These are phyloP conservation scores for Chaetoderma sp. DNA, from an alignment of 2,888 invertebrate species.

Conservation along the genomic window DNA sequence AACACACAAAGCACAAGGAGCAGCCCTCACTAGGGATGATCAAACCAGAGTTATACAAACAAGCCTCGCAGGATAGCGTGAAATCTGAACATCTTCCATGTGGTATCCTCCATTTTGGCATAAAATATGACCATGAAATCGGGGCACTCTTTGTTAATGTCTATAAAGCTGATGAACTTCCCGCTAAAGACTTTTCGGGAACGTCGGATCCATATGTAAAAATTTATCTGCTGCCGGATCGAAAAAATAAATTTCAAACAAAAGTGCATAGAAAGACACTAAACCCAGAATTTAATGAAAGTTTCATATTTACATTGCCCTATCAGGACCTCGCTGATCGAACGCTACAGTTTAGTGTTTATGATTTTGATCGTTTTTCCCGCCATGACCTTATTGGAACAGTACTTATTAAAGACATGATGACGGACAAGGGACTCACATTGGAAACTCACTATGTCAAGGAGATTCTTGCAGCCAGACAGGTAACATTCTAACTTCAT, in stretches of 20 bases:
- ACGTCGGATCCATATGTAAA: conserved; percentile 91
- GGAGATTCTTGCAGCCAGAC: conserved; percentile 80
- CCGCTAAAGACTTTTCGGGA: conserved; percentile 85
- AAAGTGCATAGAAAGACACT: conserved; percentile 83
- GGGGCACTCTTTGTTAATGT: conserved; percentile 86
- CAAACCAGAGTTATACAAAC: conserved; percentile 72
- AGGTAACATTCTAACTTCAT: conserved; percentile 44
- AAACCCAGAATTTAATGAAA: conserved; percentile 86
- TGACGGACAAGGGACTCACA: conserved; percentile 82
- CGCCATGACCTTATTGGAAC: conserved; percentile 89
- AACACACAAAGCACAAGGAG: conserved; percentile 70
- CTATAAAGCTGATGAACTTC: conserved; percentile 80
- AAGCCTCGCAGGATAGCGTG: conserved; percentile 56
- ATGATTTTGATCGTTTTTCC: conserved; percentile 90
- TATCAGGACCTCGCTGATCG: conserved; percentile 82
- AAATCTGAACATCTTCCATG: conserved; percentile 69
- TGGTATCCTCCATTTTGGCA: conserved; percentile 84
- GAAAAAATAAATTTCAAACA: conserved; percentile 88
- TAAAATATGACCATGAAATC: conserved; percentile 84
- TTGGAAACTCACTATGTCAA: conserved; percentile 87
- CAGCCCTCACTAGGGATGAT: conserved; percentile 61
- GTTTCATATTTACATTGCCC: conserved; percentile 84
- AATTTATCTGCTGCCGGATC: conserved; percentile 84
- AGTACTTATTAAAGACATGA: conserved; percentile 82
- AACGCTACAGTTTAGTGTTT: conserved; percentile 86